Percentiles rank a stretch among this genome's conserved stretches.
Conservation (phyloP, 2,888 invertebrate species). For the Chelonus formosanus region DNA sequence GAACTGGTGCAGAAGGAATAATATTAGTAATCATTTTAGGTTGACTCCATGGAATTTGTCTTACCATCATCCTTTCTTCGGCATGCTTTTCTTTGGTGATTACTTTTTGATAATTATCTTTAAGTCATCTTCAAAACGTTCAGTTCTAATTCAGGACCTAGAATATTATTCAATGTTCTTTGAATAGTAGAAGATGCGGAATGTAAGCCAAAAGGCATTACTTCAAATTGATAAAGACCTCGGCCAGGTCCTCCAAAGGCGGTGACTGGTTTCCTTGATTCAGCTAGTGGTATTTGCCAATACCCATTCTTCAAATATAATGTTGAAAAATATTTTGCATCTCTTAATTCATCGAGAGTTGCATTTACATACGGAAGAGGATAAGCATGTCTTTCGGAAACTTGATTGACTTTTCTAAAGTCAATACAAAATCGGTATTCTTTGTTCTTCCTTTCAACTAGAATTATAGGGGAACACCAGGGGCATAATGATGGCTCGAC, state of each 20-base stretch:
- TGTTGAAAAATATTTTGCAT: constrained; percentile 10
- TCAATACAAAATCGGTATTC: constrained; percentile 50
- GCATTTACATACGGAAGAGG: constrained; percentile 48
- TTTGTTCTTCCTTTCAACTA: constrained; percentile 47
- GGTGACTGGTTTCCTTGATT: constrained; percentile 44
- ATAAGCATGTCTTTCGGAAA: constrained; percentile 50
- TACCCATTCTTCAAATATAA: constrained; percentile 31
- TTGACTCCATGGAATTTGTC: too few relatives aligned
- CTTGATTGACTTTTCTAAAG: constrained; percentile 48
- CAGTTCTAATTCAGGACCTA: constrained; percentile 12
- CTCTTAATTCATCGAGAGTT: constrained; percentile 42
- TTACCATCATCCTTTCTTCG: too few relatives aligned
- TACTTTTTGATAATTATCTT: too few relatives aligned
- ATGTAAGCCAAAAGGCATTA: constrained; percentile 49
- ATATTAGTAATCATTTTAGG: too few relatives aligned
- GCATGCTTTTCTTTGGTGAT: too few relatives aligned
- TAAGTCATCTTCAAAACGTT: too few relatives aligned
- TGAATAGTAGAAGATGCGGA: constrained; percentile 32
- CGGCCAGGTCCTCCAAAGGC: constrained; percentile 50
- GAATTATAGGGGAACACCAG: constrained; percentile 49
- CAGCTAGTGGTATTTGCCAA: constrained; percentile 49
- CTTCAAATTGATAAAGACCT: constrained; percentile 49
- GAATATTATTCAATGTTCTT: constrained; percentile 11
- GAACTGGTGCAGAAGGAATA: too few relatives aligned
- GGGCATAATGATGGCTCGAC: too few relatives aligned